Conservation (phyloP, 2,888 invertebrate species). For the Tetragonula carbonaria region DNA sequence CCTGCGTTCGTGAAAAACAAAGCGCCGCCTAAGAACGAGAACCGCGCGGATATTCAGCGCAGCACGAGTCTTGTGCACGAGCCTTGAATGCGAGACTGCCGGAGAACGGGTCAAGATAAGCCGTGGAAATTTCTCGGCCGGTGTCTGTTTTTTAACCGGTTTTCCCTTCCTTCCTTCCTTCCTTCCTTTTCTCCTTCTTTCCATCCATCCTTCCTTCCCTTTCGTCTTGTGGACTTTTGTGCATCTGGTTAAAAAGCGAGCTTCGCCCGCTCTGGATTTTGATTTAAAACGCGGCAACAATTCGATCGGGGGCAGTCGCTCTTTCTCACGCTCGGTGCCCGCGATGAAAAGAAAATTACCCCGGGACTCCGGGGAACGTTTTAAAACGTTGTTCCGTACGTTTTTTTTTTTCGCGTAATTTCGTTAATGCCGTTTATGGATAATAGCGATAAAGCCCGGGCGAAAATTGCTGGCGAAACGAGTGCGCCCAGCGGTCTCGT, state of each 20-base stretch:
- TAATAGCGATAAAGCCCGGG: constrained; percentile 21
- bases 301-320: neutral
- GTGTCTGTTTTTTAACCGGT: constrained; percentile 36
- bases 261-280: neutral
- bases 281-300: constrained; percentile 14
- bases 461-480: constrained; percentile 41
- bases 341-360: constrained; percentile 8
- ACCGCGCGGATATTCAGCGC: constrained; percentile 43
- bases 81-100: constrained; percentile 5
- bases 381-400: constrained; percentile 19
- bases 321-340: neutral
- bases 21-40: constrained; percentile 29
- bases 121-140: constrained; percentile 28
- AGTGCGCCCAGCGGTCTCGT: constrained; percentile 65
- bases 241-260: neutral
- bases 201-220: neutral
- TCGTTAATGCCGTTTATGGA: constrained; percentile 25
- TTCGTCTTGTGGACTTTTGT: neutral
- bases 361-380: neutral
- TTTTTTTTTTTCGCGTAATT: constrained; percentile 10
- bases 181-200: neutral
- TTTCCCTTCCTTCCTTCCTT: constrained; percentile 5
- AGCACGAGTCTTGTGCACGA: constrained; percentile 22
- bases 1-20: constrained; percentile 36
- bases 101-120: constrained; percentile 47